phyloP scores from a whole-genome alignment of 2,797 vertebrate genomes.

The Intellagama lesueurii region DNA sequence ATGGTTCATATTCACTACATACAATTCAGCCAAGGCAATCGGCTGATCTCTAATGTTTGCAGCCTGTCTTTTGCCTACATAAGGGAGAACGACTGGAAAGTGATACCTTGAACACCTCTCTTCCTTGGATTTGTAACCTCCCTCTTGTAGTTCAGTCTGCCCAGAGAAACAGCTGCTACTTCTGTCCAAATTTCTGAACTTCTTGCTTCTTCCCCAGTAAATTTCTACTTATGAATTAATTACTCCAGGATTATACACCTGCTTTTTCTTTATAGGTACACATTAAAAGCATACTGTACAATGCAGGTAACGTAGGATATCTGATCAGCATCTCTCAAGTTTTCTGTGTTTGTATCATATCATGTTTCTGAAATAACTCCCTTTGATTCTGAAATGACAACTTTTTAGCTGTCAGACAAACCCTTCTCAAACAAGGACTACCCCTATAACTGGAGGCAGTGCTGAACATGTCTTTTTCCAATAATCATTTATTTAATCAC shows the following conservation, averaged over 20 bases:
- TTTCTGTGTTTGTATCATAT: not conserved
- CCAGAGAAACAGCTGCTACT: too few species aligned
- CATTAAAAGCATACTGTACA: not conserved
- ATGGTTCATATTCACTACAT: not conserved
- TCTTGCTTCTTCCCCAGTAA: too few species aligned
- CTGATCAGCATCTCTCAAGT: not conserved
- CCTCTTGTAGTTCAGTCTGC: too few species aligned
- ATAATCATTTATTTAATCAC: not conserved
- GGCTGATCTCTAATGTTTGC: too few species aligned
- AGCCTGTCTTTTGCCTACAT: too few species aligned
- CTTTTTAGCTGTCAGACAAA: not conserved
- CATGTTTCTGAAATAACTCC: not conserved
- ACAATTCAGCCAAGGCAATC: too few species aligned
- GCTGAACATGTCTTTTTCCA: not conserved
- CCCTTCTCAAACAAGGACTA: not conserved
- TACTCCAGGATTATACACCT: too few species aligned
- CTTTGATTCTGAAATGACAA: not conserved
- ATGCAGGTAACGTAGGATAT: not conserved
- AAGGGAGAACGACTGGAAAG: too few species aligned
- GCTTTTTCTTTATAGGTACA: not conserved
- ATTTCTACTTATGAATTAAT: too few species aligned
- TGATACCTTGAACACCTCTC: too few species aligned
- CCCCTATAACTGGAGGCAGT: not conserved
- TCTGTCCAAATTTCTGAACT: too few species aligned
- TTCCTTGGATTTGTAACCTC: too few species aligned